Evolutionary conservation across 2,113 vertebrate species (phyloP).

Genomic region (Zapornia atra): DNA sequence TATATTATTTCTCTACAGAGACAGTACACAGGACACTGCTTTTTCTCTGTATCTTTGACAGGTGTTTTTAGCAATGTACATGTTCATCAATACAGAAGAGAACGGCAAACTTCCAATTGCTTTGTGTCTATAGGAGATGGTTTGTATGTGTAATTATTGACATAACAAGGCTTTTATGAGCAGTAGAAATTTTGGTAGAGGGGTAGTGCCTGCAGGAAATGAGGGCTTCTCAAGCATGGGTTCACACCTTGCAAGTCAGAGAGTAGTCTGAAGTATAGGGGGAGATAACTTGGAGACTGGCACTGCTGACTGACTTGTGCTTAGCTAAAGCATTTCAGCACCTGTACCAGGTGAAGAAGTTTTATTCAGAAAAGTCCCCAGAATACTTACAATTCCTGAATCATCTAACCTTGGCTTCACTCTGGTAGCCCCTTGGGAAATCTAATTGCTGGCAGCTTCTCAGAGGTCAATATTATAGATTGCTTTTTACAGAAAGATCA

Average conservation of each 20-base stretch:
- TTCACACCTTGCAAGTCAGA: background rate
- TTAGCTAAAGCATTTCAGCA: background rate
- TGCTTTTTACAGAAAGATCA: slow-evolving; percentile 63
- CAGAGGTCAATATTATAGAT: slow-evolving; percentile 63
- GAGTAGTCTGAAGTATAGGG: background rate
- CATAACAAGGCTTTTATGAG: background rate
- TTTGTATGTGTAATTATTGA: background rate
- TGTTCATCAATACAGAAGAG: slow-evolving; percentile 22
- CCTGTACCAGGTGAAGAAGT: background rate
- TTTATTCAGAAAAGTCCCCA: background rate
- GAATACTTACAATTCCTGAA: slow-evolving; percentile 18
- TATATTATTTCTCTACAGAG: background rate
- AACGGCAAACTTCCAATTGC: background rate
- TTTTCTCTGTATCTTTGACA: background rate
- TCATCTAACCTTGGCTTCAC: background rate
- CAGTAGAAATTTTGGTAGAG: background rate
- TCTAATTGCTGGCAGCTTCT: slow-evolving; percentile 49
- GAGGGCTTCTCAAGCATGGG: background rate
- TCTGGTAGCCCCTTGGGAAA: slow-evolving; percentile 11
- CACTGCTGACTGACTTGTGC: background rate
- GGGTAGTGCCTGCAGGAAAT: background rate
- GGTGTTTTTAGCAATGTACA: background rate
- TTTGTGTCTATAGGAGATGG: background rate
- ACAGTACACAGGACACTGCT: background rate
- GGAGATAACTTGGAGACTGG: background rate